Percentiles rank a stretch among this genome's conserved stretches.
These are phyloP conservation scores for Epistrophella euchroma DNA, from an alignment of 2,888 invertebrate species.

Conservation along the genomic window DNA sequence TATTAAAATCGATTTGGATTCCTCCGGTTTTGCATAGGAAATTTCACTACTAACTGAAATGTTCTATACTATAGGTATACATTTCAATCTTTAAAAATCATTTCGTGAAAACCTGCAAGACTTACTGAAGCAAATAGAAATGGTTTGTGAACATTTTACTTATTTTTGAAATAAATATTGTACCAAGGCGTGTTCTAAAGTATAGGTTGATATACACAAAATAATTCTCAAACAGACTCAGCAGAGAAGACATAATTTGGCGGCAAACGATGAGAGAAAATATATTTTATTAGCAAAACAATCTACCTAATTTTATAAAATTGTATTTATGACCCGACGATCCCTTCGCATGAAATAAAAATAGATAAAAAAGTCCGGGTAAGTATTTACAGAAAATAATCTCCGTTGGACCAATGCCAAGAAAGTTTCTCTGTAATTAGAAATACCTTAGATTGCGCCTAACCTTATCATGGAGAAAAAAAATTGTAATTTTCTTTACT, in stretches of 20 bases:
- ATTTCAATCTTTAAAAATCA: too few species aligned
- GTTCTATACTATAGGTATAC: too few species aligned
- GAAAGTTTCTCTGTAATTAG: constrained; percentile 39
- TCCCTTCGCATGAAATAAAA: constrained; percentile 40
- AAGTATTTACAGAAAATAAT: constrained; percentile 60
- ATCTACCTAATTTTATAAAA: not conserved
- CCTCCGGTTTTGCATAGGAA: too few species aligned
- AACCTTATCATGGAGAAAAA: constrained; percentile 26
- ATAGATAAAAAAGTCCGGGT: constrained; percentile 60
- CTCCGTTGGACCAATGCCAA: constrained; percentile 62
- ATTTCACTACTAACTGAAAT: too few species aligned
- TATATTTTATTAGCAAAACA: not conserved
- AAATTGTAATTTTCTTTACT: not conserved
- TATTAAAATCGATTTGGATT: too few species aligned
- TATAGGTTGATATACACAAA: too few species aligned
- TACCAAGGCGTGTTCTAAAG: too few species aligned
- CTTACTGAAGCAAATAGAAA: too few species aligned
- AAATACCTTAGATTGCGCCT: constrained; percentile 18
- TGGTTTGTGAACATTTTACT: too few species aligned
- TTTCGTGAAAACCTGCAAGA: too few species aligned
- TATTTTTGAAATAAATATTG: too few species aligned
- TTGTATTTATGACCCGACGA: not conserved
- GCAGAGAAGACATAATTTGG: not conserved
- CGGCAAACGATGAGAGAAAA: not conserved
- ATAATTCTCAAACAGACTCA: not conserved